phyloP scores from a whole-genome alignment of 64 coral and sea anemone species.

The Porites lutea region DNA sequence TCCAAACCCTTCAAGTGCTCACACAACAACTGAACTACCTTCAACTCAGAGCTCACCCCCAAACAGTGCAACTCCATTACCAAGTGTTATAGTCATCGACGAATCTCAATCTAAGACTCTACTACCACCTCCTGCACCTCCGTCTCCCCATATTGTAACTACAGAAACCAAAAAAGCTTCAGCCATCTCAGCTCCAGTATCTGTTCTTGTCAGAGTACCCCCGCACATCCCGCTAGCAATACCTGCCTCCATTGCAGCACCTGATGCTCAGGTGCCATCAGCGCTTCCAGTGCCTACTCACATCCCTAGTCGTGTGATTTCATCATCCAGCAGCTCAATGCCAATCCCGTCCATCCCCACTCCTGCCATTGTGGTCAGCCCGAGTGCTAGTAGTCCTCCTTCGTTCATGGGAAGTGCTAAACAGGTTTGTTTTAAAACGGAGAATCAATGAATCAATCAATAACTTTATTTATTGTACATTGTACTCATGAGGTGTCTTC shows the following conservation, averaged over 20 bases:
- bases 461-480: no score
- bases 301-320: constrained; percentile 61
- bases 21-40: constrained; percentile 10
- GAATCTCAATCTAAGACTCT: constrained; percentile 10
- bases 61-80: constrained; percentile 15
- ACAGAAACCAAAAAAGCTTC: constrained; percentile 54
- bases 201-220: constrained; percentile 87
- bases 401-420: constrained; percentile 93
- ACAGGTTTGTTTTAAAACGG: constrained; percentile 59
- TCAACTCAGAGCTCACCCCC: constrained; percentile 9
- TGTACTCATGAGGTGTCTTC: no score
- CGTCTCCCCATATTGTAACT: background rate
- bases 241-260: constrained; percentile 92
- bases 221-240: constrained; percentile 75
- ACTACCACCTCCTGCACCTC: background rate
- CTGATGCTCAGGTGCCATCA: constrained; percentile 83
- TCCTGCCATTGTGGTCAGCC: constrained; percentile 93
- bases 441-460: background rate
- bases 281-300: constrained; percentile 87
- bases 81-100: constrained; percentile 38
- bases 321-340: constrained; percentile 57
- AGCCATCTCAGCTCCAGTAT: constrained; percentile 74
- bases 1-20: constrained; percentile 1
- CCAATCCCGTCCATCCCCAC: constrained; percentile 96
- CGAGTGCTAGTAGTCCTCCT: constrained; percentile 76